These are phyloP conservation scores for Lasius platythorax DNA, from an alignment of 2,888 invertebrate genomes.

Conservation along the genomic window DNA sequence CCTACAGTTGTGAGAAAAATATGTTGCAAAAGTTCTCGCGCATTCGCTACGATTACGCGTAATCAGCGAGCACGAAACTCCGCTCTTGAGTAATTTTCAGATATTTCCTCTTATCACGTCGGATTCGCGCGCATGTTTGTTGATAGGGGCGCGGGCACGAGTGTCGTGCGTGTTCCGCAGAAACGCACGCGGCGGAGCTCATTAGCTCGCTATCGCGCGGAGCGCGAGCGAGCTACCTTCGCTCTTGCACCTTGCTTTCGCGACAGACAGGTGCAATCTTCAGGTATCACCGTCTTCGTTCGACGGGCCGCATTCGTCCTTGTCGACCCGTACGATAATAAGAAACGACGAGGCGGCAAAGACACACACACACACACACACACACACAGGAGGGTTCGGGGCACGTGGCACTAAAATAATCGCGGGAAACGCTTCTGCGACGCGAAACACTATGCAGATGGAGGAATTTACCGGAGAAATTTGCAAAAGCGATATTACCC, in stretches of 20 bases:
- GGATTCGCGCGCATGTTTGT: neutral
- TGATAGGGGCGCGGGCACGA: neutral
- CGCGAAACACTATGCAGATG: neutral
- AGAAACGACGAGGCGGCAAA: conserved; percentile 65
- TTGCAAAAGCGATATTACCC: neutral
- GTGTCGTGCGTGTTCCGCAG: conserved; percentile 4
- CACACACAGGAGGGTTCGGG: conserved; percentile 56
- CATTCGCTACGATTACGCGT: neutral
- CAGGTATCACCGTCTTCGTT: conserved; percentile 62
- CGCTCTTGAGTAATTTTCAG: neutral
- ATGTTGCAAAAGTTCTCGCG: neutral
- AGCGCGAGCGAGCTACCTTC: conserved; percentile 76
- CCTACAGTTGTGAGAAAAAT: neutral
- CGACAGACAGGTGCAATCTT: conserved; percentile 81
- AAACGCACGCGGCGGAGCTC: conserved; percentile 73
- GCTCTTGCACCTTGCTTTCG: conserved; percentile 79
- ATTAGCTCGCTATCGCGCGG: conserved; percentile 82
- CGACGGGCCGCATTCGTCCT: conserved; percentile 66
- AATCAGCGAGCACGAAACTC: neutral
- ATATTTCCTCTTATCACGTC: neutral
- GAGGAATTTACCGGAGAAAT: neutral
- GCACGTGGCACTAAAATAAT: conserved; percentile 80
- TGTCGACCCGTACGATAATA: conserved; percentile 76
- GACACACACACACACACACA: conserved; percentile 14
- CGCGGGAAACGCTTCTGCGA: conserved; percentile 64